phyloP scores from a whole-genome alignment of 2,797 vertebrate genomes.

The Phaenicophaeus curvirostris region DNA sequence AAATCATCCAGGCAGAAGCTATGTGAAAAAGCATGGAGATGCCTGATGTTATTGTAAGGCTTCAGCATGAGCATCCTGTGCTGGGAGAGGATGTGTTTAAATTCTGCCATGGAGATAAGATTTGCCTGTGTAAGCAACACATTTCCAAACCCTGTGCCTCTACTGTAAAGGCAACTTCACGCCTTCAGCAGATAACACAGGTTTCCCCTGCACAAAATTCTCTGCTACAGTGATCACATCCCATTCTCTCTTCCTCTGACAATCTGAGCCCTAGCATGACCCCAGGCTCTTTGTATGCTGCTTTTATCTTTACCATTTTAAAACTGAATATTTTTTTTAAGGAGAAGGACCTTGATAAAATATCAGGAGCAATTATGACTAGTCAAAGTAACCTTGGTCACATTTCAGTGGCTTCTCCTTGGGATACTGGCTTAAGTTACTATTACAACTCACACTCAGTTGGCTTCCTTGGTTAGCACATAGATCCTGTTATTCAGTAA shows the following conservation, averaged over 20 bases:
- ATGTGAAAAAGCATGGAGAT: background rate
- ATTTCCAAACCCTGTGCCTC: background rate
- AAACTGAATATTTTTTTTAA: background rate
- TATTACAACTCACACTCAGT: background rate
- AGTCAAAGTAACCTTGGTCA: background rate
- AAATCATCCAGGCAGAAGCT: background rate
- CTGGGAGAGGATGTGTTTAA: background rate
- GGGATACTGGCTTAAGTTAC: background rate
- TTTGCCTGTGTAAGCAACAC: background rate
- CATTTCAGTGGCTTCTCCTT: background rate
- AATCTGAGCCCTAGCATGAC: background rate
- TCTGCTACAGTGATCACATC: background rate
- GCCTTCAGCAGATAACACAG: background rate
- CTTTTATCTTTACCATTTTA: background rate
- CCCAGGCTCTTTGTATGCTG: background rate
- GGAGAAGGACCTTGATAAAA: background rate
- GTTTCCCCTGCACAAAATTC: background rate
- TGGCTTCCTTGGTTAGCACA: conserved; percentile 42
- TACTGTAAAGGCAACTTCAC: background rate
- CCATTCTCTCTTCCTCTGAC: background rate
- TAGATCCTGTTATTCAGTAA: conserved; percentile 51
- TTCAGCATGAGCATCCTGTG: background rate
- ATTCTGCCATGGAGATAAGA: background rate
- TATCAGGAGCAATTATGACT: background rate
- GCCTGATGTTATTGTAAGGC: background rate